These are phyloP conservation scores for Actenoides hombroni DNA, from an alignment of 2,113 vertebrate genomes.

Conservation along the genomic window DNA sequence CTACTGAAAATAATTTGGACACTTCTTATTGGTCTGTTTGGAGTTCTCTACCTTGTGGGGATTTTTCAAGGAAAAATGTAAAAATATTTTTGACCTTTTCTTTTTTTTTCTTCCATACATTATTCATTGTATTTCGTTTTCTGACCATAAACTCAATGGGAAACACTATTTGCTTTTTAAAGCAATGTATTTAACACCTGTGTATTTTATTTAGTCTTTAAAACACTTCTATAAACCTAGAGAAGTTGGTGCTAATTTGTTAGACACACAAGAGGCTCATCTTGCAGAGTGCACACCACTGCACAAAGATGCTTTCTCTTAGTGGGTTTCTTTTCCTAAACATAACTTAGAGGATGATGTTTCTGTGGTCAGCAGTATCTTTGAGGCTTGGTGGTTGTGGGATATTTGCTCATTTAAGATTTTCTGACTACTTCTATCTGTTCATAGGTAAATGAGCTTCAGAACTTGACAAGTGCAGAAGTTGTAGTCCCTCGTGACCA, in stretches of 20 bases:
- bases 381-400: neutral
- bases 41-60: neutral
- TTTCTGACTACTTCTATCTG: neutral
- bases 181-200: neutral
- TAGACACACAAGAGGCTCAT: neutral
- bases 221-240: neutral
- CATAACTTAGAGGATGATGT: neutral
- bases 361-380: neutral
- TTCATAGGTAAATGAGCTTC: conserved; percentile 93
- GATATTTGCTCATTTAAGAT: neutral
- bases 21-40: neutral
- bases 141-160: conserved; percentile 2
- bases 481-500: conserved; percentile 98
- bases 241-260: conserved; percentile 21
- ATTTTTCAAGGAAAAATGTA: neutral
- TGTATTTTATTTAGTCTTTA: conserved; percentile 18
- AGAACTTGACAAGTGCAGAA: conserved; percentile 97
- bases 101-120: neutral
- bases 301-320: neutral
- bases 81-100: neutral
- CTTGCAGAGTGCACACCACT: neutral
- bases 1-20: neutral
- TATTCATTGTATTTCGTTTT: neutral
- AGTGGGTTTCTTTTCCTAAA: neutral
- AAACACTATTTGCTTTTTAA: conserved; percentile 6